Evolutionary conservation across 2,797 vertebrate species (phyloP).

Genomic region (Ammospiza maritima): DNA sequence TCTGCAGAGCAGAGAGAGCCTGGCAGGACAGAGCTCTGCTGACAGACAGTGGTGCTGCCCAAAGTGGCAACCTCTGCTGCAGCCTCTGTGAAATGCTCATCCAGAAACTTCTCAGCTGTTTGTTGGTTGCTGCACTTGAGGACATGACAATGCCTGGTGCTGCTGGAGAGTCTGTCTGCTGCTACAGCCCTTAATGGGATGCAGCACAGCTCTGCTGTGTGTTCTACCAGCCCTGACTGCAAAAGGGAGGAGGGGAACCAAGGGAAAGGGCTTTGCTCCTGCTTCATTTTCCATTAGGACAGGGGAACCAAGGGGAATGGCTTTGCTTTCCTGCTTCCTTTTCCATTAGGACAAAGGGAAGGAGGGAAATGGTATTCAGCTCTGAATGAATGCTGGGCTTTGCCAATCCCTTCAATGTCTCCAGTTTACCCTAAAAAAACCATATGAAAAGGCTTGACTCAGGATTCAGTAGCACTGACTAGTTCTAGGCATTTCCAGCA

Average conservation of each 20-base stretch:
- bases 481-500: background rate
- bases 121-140: conserved; percentile 9
- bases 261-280: background rate
- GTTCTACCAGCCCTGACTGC: background rate
- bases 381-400: background rate
- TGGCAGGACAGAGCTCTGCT: background rate
- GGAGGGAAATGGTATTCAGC: background rate
- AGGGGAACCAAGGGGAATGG: background rate
- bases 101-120: conserved; percentile 46
- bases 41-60: background rate
- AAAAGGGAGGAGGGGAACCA: background rate
- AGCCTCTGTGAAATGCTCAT: conserved; percentile 25
- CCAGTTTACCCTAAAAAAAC: background rate
- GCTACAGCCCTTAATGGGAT: conserved; percentile 8
- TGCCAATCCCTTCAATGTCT: background rate
- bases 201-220: conserved; percentile 13
- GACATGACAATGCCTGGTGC: conserved; percentile 40
- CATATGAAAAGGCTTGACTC: background rate
- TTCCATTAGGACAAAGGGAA: background rate
- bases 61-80: background rate
- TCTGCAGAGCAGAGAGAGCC: background rate
- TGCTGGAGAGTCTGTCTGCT: conserved; percentile 46
- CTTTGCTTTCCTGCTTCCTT: background rate
- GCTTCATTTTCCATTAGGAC: background rate
- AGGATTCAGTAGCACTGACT: background rate